Evolutionary conservation across 2,888 invertebrate species (phyloP).

Genomic region (Enchytraeus crypticus): DNA sequence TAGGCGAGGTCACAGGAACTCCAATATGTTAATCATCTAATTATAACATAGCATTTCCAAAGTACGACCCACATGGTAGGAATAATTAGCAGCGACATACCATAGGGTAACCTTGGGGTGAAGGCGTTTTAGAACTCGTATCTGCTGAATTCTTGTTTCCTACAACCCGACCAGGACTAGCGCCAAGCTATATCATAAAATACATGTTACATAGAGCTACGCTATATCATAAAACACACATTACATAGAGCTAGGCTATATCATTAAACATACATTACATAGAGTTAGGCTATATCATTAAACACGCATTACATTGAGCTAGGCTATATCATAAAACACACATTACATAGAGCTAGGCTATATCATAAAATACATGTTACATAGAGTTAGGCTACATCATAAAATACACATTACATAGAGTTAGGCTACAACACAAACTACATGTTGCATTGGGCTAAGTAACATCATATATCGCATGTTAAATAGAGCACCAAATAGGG

Average conservation of each 20-base stretch:
- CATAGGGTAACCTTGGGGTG: background rate
- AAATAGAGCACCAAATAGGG: no score
- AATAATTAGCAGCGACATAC: background rate
- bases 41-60: background rate
- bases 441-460: no score
- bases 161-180: constrained; percentile 3
- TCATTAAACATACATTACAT: background rate
- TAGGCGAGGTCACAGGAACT: no score
- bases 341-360: no score
- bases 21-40: no score
- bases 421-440: no score
- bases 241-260: background rate
- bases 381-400: no score
- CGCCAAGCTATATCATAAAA: background rate
- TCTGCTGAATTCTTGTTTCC: background rate
- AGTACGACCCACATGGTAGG: background rate
- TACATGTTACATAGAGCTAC: background rate
- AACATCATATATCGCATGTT: no score
- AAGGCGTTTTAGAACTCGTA: background rate
- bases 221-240: background rate
- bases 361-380: no score
- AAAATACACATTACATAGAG: no score
- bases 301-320: no score
- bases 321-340: no score
- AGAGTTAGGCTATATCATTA: background rate